Conservation (phyloP, 2,888 invertebrate genomes). For the Plagodis pulveraria region DNA sequence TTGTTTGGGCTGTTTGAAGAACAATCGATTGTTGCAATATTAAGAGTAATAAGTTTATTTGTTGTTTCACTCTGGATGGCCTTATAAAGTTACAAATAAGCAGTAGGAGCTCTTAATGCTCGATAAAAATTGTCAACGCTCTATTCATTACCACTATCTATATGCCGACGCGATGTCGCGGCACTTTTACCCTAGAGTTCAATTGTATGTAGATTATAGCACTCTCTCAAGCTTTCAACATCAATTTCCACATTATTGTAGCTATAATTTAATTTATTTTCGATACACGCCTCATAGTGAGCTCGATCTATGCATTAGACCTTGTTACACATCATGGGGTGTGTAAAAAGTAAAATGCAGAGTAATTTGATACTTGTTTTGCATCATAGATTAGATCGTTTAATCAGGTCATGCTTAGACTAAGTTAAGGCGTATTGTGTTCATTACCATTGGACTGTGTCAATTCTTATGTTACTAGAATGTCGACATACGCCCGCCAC, state of each 20-base stretch:
- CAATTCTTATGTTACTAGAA: conserved; percentile 88
- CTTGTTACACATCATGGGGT: conserved; percentile 75
- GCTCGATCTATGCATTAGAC: conserved; percentile 78
- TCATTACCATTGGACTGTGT: conserved; percentile 85
- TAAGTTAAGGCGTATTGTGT: conserved; percentile 69
- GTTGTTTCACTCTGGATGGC: conserved; percentile 20
- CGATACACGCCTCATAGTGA: conserved; percentile 66
- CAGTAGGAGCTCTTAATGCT: conserved; percentile 24
- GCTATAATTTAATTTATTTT: conserved; percentile 50
- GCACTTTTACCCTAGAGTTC: conserved; percentile 46
- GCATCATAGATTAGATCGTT: conserved; percentile 68
- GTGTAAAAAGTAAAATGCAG: conserved; percentile 53
- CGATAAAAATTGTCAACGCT: conserved; percentile 33
- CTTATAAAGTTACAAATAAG: conserved; percentile 34
- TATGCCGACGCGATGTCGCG: conserved; percentile 41
- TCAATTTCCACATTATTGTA: conserved; percentile 45
- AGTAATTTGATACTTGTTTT: conserved; percentile 66
- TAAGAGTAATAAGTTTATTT: conserved; percentile 6
- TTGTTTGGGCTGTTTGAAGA: no score
- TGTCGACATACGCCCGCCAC: conserved; percentile 85
- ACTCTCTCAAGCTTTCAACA: conserved; percentile 57
- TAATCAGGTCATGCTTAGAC: conserved; percentile 48
- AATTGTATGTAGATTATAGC: conserved; percentile 58
- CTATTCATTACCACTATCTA: conserved; percentile 47
- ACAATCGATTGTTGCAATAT: not conserved